A percentile compares a stretch with the other conserved stretches of the same genome.
Conservation (phyloP, 2,888 invertebrate genomes). For the Drosophila eohydei region DNA sequence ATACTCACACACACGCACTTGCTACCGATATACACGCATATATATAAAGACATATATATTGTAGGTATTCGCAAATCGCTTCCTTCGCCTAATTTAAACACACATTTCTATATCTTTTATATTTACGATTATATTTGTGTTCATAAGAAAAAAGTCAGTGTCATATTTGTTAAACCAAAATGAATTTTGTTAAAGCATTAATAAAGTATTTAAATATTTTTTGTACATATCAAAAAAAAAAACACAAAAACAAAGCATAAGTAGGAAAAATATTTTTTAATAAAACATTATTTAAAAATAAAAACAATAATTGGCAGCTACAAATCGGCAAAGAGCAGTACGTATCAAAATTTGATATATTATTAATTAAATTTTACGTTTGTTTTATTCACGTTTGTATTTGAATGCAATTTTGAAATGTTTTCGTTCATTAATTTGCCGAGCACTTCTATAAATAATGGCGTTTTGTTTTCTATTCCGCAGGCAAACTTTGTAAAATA, state of each 20-base stretch:
- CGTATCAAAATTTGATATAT: slow-evolving; percentile 48
- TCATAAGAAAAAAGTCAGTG: slow-evolving; percentile 50
- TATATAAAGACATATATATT: not conserved
- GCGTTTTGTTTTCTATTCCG: slow-evolving; percentile 63
- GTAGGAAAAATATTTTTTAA: slow-evolving; percentile 38
- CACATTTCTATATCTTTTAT: slow-evolving; percentile 32
- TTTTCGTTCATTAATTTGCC: slow-evolving; percentile 10
- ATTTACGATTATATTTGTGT: slow-evolving; percentile 52
- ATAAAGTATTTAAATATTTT: slow-evolving; percentile 49
- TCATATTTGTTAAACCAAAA: slow-evolving; percentile 63
- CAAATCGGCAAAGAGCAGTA: slow-evolving; percentile 65
- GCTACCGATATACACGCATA: slow-evolving; percentile 13
- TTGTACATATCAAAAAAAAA: slow-evolving; percentile 50
- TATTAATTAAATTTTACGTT: slow-evolving; percentile 45
- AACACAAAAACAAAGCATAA: slow-evolving; percentile 6
- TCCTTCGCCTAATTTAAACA: slow-evolving; percentile 40
- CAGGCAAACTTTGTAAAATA: slow-evolving; percentile 82
- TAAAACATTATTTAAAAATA: slow-evolving; percentile 9
- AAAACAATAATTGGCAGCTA: slow-evolving; percentile 56
- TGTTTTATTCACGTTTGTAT: slow-evolving; percentile 41
- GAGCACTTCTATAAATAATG: slow-evolving; percentile 34
- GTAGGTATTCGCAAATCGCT: slow-evolving; percentile 36
- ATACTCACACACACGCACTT: slow-evolving; percentile 47
- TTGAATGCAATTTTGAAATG: slow-evolving; percentile 45
- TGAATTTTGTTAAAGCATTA: slow-evolving; percentile 59